Evolutionary conservation across 2,797 vertebrate genomes (phyloP).

Genomic region (Platyrinchus mystaceus): DNA sequence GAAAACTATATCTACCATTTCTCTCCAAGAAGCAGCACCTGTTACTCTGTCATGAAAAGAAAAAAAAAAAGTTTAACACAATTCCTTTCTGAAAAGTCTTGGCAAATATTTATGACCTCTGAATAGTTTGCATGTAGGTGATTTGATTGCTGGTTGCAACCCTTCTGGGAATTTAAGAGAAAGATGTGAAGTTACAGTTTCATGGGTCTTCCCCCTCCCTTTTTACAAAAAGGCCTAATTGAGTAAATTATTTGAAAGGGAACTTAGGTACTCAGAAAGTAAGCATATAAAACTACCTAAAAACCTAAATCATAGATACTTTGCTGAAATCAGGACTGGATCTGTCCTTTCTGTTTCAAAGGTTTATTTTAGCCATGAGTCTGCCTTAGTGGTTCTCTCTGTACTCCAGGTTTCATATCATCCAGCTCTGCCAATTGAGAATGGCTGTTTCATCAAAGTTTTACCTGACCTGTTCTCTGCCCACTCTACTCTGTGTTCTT

Average conservation of each 20-base stretch:
- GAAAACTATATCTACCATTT: background rate
- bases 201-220: background rate
- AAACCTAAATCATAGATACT: background rate
- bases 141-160: background rate
- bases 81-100: background rate
- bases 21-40: background rate
- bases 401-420: background rate
- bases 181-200: background rate
- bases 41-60: background rate
- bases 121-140: background rate
- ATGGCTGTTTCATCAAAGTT: background rate
- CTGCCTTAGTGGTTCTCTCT: background rate
- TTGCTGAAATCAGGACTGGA: background rate
- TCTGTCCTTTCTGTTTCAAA: background rate
- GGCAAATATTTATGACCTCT: background rate
- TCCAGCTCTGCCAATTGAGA: background rate
- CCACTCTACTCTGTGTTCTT: background rate
- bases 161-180: background rate
- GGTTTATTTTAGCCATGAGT: background rate
- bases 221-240: background rate
- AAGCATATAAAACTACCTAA: background rate
- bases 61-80: background rate
- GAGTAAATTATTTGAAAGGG: background rate
- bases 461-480: background rate
- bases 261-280: background rate